Evolutionary conservation across 2,113 vertebrate genomes (phyloP).

Genomic region (Natator depressus): DNA sequence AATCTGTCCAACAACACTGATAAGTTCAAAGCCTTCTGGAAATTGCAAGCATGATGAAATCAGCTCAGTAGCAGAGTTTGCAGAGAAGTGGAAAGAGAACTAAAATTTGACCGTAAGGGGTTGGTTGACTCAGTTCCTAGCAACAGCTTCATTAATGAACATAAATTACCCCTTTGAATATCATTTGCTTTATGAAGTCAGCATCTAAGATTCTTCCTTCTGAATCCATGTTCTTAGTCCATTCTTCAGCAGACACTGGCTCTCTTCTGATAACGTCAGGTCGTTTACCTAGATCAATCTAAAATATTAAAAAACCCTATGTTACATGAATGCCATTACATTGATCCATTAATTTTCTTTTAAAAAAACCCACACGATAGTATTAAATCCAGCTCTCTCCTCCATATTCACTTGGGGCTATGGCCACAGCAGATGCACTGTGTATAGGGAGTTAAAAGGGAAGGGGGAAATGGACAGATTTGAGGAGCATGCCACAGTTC

Average conservation of each 20-base stretch:
- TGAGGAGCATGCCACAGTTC: background rate
- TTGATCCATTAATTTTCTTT: background rate
- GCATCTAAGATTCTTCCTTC: slow-evolving; percentile 88
- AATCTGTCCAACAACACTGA: background rate
- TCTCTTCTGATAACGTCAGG: slow-evolving; percentile 87
- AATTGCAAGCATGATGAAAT: background rate
- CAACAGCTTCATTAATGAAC: background rate
- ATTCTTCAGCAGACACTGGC: slow-evolving; percentile 87
- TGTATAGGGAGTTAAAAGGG: background rate
- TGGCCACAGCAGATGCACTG: background rate
- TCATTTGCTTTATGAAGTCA: slow-evolving; percentile 82
- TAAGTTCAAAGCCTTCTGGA: background rate
- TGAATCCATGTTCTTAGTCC: slow-evolving; percentile 87
- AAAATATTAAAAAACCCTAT: slow-evolving; percentile 14
- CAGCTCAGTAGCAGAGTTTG: background rate
- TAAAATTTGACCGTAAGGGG: background rate
- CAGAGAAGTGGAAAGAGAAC: background rate
- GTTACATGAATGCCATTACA: background rate
- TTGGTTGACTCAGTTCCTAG: background rate
- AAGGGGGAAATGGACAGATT: background rate
- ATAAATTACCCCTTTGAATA: slow-evolving; percentile 92
- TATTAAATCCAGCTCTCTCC: background rate
- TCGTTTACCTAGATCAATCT: slow-evolving; percentile 91
- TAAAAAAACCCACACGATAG: background rate
- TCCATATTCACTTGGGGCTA: background rate